These are phyloP conservation scores for Botia almorhae DNA, from an alignment of 2,797 vertebrate species.

Conservation along the genomic window DNA sequence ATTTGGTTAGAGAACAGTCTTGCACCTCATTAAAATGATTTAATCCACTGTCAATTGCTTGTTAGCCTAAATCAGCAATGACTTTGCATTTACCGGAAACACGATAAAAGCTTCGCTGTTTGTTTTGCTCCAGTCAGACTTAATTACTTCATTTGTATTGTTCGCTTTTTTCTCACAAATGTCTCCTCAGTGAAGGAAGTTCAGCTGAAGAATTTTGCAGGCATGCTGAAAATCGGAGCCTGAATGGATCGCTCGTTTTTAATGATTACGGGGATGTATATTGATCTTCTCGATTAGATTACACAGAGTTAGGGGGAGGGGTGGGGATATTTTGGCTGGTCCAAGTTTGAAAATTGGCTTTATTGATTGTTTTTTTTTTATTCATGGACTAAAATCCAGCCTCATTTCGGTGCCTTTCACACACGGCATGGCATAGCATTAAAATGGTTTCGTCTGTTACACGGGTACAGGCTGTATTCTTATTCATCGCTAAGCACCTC, in stretches of 20 bases:
- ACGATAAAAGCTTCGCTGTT: constrained; percentile 48
- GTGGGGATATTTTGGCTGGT: background rate
- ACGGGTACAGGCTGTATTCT: background rate
- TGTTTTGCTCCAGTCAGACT: constrained; percentile 41
- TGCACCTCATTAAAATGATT: constrained; percentile 49
- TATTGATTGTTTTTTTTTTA: constrained; percentile 15
- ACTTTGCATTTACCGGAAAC: constrained; percentile 52
- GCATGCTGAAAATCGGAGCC: constrained; percentile 27
- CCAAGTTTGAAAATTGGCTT: constrained; percentile 20
- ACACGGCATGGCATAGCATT: background rate
- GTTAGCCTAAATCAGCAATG: constrained; percentile 51
- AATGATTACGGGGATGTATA: constrained; percentile 12
- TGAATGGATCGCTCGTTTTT: constrained; percentile 24
- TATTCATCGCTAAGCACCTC: constrained; percentile 17
- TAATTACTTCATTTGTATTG: constrained; percentile 46
- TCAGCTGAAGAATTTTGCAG: constrained; percentile 25
- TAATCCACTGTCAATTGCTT: constrained; percentile 45
- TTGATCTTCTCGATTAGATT: constrained; percentile 39
- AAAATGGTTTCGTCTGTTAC: constrained; percentile 7
- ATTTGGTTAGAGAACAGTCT: constrained; percentile 34
- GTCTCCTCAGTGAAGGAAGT: constrained; percentile 32
- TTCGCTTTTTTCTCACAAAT: constrained; percentile 40
- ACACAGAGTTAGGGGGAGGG: constrained; percentile 8
- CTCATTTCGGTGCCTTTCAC: background rate
- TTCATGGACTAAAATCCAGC: constrained; percentile 1